Conservation (phyloP, 2,113 vertebrate genomes). For the Dasypus novemcinctus region DNA sequence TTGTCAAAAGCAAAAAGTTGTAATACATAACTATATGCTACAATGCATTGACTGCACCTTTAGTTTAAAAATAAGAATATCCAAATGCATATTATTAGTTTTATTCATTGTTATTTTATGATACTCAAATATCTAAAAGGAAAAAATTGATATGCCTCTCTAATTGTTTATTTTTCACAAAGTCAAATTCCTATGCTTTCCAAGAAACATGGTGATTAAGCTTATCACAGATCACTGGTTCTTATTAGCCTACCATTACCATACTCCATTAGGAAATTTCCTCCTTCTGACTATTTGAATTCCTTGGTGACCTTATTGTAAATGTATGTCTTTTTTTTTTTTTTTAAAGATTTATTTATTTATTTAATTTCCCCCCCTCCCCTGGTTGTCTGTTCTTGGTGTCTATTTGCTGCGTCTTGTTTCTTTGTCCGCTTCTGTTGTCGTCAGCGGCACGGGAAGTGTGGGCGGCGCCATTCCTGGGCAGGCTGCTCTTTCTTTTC, state of each 20-base stretch:
- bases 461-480: too few species aligned
- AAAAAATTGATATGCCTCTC: not conserved
- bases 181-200: conserved; percentile 21
- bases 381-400: too few species aligned
- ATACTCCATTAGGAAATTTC: not conserved
- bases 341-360: too few species aligned
- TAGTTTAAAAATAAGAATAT: not conserved
- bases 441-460: too few species aligned
- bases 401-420: too few species aligned
- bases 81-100: not conserved
- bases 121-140: not conserved
- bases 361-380: too few species aligned
- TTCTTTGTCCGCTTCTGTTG: too few species aligned
- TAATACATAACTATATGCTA: not conserved
- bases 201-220: not conserved
- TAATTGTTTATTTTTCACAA: not conserved
- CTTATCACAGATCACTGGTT: conserved; percentile 51
- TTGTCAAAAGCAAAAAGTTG: not conserved
- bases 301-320: conserved; percentile 30
- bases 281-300: conserved; percentile 34
- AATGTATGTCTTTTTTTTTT: conserved; percentile 33
- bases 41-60: not conserved
- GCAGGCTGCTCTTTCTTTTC: too few species aligned
- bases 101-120: not conserved
- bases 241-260: conserved; percentile 29